These are phyloP conservation scores for Pseudomugil tenellus DNA, from an alignment of 2,797 vertebrate genomes.

Conservation along the genomic window DNA sequence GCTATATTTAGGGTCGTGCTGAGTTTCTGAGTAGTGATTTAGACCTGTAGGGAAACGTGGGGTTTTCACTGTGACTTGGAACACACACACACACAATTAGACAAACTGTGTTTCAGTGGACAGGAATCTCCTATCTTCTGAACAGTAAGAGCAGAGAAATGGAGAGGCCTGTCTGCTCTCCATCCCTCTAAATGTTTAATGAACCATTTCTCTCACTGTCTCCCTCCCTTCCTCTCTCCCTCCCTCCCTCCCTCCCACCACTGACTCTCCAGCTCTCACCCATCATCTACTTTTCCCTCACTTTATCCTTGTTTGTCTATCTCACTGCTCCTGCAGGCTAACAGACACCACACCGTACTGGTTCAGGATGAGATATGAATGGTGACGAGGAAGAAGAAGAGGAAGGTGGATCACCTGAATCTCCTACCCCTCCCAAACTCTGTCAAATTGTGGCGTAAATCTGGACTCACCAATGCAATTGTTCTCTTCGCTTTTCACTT, in stretches of 20 bases:
- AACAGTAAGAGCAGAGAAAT: constrained; percentile 61
- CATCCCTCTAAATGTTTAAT: constrained; percentile 79
- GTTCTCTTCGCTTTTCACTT: constrained; percentile 48
- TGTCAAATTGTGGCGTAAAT: constrained; percentile 29
- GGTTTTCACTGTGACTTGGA: constrained; percentile 38
- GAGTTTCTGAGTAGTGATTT: constrained; percentile 63
- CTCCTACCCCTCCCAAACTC: constrained; percentile 17
- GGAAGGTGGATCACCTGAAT: constrained; percentile 44
- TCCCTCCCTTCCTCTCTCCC: too few species aligned
- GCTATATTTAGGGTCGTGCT: constrained; percentile 59
- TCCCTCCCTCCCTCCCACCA: not conserved
- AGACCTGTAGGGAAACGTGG: constrained; percentile 47
- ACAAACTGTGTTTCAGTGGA: constrained; percentile 35
- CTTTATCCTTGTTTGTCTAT: constrained; percentile 58
- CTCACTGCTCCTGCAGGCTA: constrained; percentile 52
- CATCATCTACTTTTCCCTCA: constrained; percentile 53
- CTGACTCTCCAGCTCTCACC: constrained; percentile 38
- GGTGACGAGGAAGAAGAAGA: constrained; percentile 39
- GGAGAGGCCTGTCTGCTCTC: constrained; percentile 68
- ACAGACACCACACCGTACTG: constrained; percentile 33
- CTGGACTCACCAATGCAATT: constrained; percentile 22
- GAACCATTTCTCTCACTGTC: constrained; percentile 55
- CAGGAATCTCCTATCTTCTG: constrained; percentile 50
- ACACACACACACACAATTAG: constrained; percentile 9
- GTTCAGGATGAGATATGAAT: constrained; percentile 57